These are phyloP conservation scores for Carassius auratus DNA, from an alignment of 2,113 vertebrate genomes.

Conservation along the genomic window DNA sequence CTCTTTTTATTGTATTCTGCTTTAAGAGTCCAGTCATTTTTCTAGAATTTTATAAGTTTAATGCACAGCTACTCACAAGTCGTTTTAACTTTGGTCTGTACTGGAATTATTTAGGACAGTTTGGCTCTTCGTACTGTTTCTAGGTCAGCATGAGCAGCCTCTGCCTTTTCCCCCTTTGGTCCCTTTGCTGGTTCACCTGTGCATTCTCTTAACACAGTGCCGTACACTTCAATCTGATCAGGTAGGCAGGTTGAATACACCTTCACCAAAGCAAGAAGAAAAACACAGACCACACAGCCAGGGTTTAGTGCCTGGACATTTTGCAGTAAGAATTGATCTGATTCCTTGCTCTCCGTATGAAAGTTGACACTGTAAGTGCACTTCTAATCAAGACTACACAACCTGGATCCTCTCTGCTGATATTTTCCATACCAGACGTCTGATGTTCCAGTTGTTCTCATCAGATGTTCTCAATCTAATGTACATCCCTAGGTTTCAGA, in stretches of 20 bases:
- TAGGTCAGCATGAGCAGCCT: slow-evolving; percentile 19
- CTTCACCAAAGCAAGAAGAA: slow-evolving; percentile 38
- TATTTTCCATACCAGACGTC: no score
- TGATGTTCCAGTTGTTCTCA: not conserved
- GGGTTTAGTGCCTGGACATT: slow-evolving; percentile 47
- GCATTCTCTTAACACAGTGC: slow-evolving; percentile 48
- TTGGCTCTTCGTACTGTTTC: slow-evolving; percentile 27
- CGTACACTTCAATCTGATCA: slow-evolving; percentile 45
- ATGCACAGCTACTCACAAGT: slow-evolving; percentile 1
- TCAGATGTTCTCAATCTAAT: not conserved
- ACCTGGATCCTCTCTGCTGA: slow-evolving; percentile 1
- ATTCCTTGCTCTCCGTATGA: not conserved
- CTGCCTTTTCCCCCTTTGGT: slow-evolving; percentile 52
- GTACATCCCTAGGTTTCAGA: slow-evolving; percentile 28
- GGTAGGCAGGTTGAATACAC: slow-evolving; percentile 26
- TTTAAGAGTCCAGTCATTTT: not conserved
- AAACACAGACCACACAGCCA: slow-evolving; percentile 23
- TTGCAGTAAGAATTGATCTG: not conserved
- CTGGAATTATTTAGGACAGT: not conserved
- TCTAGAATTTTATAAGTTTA: slow-evolving; percentile 22
- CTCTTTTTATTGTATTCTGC: not conserved
- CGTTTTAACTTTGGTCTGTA: slow-evolving; percentile 12
- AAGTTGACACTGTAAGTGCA: slow-evolving; percentile 25
- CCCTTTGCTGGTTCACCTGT: slow-evolving; percentile 47
- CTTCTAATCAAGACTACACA: slow-evolving; percentile 8